Evolutionary conservation across 1,140 invertebrate genomes (phyloP).

Genomic region (Leptinotarsa undecemlineata): DNA sequence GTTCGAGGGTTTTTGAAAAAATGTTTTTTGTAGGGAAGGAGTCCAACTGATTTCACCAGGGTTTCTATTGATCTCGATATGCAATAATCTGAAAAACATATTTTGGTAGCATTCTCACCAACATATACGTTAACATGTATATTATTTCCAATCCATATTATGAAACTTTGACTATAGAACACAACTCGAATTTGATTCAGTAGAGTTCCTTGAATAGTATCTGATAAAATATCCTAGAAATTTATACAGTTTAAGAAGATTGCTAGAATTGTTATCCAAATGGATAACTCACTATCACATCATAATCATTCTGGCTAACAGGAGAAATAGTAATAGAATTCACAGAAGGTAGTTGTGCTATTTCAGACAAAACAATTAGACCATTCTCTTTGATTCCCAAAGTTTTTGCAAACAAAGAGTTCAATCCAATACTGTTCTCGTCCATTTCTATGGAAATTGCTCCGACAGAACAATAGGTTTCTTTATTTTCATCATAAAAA

Average conservation of each 20-base stretch:
- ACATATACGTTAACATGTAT: constrained; percentile 57
- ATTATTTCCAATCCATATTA: constrained; percentile 62
- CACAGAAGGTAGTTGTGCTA: constrained; percentile 42
- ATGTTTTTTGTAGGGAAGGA: too few relatives aligned
- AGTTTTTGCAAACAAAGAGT: constrained; percentile 46
- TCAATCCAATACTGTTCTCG: constrained; percentile 48
- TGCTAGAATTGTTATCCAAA: too few relatives aligned
- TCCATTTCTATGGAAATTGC: constrained; percentile 33
- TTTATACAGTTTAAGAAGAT: neutral
- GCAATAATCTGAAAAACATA: too few relatives aligned
- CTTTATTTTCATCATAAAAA: constrained; percentile 39
- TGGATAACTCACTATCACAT: constrained; percentile 48
- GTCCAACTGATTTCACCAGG: too few relatives aligned
- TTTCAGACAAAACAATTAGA: constrained; percentile 40
- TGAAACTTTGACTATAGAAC: constrained; percentile 58
- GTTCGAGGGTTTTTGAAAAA: too few relatives aligned
- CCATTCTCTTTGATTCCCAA: constrained; percentile 45
- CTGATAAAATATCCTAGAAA: constrained; percentile 60
- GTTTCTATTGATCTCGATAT: too few relatives aligned
- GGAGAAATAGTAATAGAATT: constrained; percentile 45
- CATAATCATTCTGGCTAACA: constrained; percentile 46
- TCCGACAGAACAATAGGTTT: constrained; percentile 45
- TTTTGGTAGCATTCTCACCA: constrained; percentile 50
- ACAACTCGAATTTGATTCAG: constrained; percentile 61
- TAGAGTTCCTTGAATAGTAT: constrained; percentile 59